phyloP scores from a whole-genome alignment of 37 sponge, comb jelly and placozoan genomes.

The Oscarella lobularis region DNA sequence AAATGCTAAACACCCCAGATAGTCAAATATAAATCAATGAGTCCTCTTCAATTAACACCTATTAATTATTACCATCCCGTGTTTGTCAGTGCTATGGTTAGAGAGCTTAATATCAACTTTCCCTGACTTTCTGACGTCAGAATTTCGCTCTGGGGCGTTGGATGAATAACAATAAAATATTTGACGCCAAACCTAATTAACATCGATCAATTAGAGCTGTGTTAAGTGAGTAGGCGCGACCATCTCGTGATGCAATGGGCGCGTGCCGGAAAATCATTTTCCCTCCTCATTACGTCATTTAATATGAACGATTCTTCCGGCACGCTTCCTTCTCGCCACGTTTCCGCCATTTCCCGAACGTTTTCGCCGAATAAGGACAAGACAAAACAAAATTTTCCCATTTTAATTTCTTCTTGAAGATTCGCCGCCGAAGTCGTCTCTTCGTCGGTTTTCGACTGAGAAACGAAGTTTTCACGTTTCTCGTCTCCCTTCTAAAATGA shows the following conservation, averaged over 20 bases:
- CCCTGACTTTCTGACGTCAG: conserved; percentile 62
- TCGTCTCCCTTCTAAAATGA: too few relatives aligned
- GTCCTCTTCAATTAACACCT: not conserved
- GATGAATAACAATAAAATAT: conserved; percentile 51
- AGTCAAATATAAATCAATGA: not conserved
- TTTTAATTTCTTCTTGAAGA: too few relatives aligned
- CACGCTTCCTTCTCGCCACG: too few relatives aligned
- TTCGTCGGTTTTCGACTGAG: too few relatives aligned
- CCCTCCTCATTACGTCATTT: not conserved
- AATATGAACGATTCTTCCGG: too few relatives aligned
- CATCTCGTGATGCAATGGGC: not conserved
- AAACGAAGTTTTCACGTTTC: too few relatives aligned
- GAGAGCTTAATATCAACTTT: conserved; percentile 65
- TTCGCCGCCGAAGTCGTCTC: too few relatives aligned
- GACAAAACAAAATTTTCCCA: too few relatives aligned
- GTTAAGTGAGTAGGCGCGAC: not conserved
- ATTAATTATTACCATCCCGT: conserved; percentile 51
- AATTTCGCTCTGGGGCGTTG: conserved; percentile 23
- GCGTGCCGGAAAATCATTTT: not conserved
- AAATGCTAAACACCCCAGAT: conserved; percentile 9
- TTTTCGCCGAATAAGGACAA: too few relatives aligned
- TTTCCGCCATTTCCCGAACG: too few relatives aligned
- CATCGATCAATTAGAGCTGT: not conserved
- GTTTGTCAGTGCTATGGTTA: conserved; percentile 58
- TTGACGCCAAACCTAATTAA: conserved; percentile 59